Percentiles rank a stretch among this genome's conserved stretches.
phyloP scores from a whole-genome alignment of 2,797 vertebrate genomes.

The Yasuhikotakia modesta region DNA sequence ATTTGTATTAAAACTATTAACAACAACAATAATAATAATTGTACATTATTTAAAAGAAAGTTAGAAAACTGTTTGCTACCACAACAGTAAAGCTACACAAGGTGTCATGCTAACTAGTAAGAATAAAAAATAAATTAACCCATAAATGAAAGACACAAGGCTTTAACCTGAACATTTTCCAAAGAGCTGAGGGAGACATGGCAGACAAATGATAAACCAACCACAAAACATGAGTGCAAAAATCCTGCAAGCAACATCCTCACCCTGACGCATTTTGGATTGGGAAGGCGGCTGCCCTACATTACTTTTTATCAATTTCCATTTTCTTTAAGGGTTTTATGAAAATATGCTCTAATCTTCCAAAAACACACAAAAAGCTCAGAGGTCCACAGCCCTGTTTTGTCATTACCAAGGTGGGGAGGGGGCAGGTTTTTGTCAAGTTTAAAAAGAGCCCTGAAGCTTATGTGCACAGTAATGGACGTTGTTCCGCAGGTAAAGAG shows the following conservation, averaged over 20 bases:
- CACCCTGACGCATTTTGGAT: constrained; percentile 40
- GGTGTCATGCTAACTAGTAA: constrained; percentile 59
- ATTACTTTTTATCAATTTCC: constrained; percentile 55
- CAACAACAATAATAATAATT: too few relatives aligned
- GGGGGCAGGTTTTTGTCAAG: constrained; percentile 35
- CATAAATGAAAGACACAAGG: constrained; percentile 46
- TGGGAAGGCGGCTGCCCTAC: constrained; percentile 10
- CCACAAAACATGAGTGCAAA: constrained; percentile 22
- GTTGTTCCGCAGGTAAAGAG: constrained; percentile 55
- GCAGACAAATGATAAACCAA: constrained; percentile 45
- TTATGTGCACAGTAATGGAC: constrained; percentile 24
- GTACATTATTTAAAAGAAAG: too few relatives aligned
- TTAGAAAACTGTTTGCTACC: too few relatives aligned
- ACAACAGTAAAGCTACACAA: constrained; percentile 48
- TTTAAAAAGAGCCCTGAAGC: constrained; percentile 37
- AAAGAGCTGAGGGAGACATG: constrained; percentile 42
- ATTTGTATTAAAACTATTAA: too few relatives aligned
- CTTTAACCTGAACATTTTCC: constrained; percentile 38
- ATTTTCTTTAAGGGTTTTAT: constrained; percentile 55
- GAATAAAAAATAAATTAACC: constrained; percentile 28
- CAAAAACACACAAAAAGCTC: constrained; percentile 33
- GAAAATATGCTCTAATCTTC: constrained; percentile 49
- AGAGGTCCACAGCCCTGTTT: constrained; percentile 28
- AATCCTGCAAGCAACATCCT: constrained; percentile 32
- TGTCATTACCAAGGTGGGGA: constrained; percentile 21